Conservation (phyloP, 2,113 vertebrate genomes). For the Percopsis transmontana region DNA sequence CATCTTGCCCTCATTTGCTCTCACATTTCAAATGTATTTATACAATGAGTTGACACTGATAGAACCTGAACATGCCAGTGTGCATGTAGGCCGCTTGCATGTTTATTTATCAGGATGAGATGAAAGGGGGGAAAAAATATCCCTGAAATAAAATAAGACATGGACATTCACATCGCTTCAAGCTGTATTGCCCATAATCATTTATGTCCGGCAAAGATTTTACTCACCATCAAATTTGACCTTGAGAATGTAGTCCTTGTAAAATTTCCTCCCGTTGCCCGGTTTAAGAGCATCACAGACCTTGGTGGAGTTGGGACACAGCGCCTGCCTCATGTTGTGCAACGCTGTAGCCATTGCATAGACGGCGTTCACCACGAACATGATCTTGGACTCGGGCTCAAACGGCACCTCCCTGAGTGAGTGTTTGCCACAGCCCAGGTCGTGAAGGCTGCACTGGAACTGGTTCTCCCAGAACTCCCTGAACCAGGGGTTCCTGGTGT, state of each 20-base stretch:
- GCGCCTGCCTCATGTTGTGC: constrained; percentile 90
- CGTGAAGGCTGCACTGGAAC: constrained; percentile 89
- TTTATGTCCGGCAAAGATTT: neutral
- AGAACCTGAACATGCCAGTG: constrained; percentile 29
- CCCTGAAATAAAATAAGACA: neutral
- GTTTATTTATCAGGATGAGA: neutral
- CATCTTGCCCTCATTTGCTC: constrained; percentile 16
- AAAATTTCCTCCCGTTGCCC: constrained; percentile 90
- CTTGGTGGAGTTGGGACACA: constrained; percentile 90
- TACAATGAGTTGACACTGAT: constrained; percentile 30
- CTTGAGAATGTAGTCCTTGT: constrained; percentile 96
- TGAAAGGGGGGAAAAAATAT: constrained; percentile 1
- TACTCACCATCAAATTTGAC: constrained; percentile 94
- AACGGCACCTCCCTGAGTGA: constrained; percentile 85
- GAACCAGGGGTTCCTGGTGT: constrained; percentile 96
- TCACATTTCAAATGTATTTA: constrained; percentile 35
- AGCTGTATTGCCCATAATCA: neutral
- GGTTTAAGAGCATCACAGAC: constrained; percentile 92
- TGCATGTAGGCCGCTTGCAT: neutral
- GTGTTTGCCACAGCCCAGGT: constrained; percentile 82
- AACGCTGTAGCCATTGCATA: constrained; percentile 94
- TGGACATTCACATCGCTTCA: neutral
- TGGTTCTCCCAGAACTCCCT: constrained; percentile 97
- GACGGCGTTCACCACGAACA: constrained; percentile 94
- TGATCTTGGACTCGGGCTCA: constrained; percentile 97